phyloP scores from a whole-genome alignment of 2,888 invertebrate genomes.

The Pemphredon lugubris region DNA sequence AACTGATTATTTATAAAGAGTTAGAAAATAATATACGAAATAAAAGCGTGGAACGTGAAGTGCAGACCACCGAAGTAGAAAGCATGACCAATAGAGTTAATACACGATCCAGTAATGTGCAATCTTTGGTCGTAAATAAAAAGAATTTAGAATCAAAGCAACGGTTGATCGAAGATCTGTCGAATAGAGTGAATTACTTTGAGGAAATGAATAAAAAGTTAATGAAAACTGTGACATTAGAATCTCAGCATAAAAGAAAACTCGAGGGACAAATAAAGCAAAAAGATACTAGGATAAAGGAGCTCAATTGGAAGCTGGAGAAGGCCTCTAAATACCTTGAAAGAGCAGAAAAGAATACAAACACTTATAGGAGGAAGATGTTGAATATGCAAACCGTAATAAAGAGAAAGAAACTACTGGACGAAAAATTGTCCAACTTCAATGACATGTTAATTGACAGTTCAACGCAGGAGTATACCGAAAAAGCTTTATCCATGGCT shows the following conservation, averaged over 20 bases:
- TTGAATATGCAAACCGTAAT: slow-evolving; percentile 73
- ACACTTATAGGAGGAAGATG: slow-evolving; percentile 75
- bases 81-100: slow-evolving; percentile 44
- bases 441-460: slow-evolving; percentile 64
- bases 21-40: slow-evolving; percentile 60
- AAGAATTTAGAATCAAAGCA: slow-evolving; percentile 53
- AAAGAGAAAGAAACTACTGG: slow-evolving; percentile 67
- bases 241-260: slow-evolving; percentile 70
- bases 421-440: slow-evolving; percentile 67
- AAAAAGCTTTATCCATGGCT: slow-evolving; percentile 62
- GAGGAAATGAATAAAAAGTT: slow-evolving; percentile 73
- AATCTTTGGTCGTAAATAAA: slow-evolving; percentile 12
- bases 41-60: slow-evolving; percentile 52
- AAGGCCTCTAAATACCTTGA: slow-evolving; percentile 77
- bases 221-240: slow-evolving; percentile 69
- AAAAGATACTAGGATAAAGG: slow-evolving; percentile 75
- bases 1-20: slow-evolving; percentile 70
- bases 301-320: slow-evolving; percentile 76
- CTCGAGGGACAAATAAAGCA: slow-evolving; percentile 71
- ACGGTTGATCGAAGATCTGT: slow-evolving; percentile 66
- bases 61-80: slow-evolving; percentile 62
- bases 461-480: slow-evolving; percentile 64
- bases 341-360: slow-evolving; percentile 75
- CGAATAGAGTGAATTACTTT: slow-evolving; percentile 67
- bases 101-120: slow-evolving; percentile 33